Evolutionary conservation across 2,113 vertebrate genomes (phyloP).

Genomic region (Anser cygnoides): DNA sequence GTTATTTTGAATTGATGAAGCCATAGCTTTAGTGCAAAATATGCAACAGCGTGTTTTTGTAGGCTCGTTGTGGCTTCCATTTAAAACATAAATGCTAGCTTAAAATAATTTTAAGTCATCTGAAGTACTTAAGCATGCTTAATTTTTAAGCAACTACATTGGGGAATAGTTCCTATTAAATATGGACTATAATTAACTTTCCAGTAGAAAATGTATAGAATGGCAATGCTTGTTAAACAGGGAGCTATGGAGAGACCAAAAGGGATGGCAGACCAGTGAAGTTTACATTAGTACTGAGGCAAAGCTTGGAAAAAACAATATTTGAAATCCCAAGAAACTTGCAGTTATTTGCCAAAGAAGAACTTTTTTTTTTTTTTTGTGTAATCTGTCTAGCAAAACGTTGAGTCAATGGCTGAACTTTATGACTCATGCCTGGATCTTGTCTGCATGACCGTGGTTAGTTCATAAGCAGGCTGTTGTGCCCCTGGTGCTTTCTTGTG

Average conservation of each 20-base stretch:
- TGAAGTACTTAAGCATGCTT: neutral
- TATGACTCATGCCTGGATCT: neutral
- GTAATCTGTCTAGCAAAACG: neutral
- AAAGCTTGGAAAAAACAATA: neutral
- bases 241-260: neutral
- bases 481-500: neutral
- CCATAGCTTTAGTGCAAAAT: neutral
- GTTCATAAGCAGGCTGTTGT: neutral
- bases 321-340: neutral
- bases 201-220: neutral
- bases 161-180: neutral
- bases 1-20: neutral
- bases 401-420: neutral
- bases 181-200: neutral
- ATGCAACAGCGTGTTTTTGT: fast-evolving
- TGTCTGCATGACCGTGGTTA: neutral
- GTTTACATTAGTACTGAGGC: neutral
- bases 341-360: neutral
- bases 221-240: neutral
- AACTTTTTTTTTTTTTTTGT: neutral
- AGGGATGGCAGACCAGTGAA: neutral
- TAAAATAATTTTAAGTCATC: neutral
- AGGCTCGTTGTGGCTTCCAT: neutral
- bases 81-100: neutral
- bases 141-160: neutral